Conservation (phyloP, 2,797 vertebrate species). For the Pempheris klunzingeri region DNA sequence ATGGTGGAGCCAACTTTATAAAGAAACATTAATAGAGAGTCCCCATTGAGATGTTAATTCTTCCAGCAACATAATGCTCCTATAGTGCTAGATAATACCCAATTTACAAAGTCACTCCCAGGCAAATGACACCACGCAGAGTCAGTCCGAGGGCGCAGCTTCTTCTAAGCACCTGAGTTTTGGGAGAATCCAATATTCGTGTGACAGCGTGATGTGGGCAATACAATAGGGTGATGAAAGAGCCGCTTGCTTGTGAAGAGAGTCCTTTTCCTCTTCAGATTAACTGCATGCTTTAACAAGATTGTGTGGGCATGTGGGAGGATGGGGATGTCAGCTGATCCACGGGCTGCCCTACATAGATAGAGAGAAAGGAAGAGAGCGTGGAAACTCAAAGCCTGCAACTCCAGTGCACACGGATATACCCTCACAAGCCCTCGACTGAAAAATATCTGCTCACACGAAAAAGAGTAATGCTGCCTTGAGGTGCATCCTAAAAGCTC, state of each 20-base stretch:
- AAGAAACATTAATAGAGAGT: constrained; percentile 40
- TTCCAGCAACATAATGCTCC: constrained; percentile 34
- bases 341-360: constrained; percentile 86
- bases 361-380: constrained; percentile 62
- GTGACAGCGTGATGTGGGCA: constrained; percentile 65
- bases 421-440: constrained; percentile 34
- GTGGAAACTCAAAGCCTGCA: constrained; percentile 62
- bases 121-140: constrained; percentile 44
- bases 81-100: constrained; percentile 26
- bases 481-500: constrained; percentile 35
- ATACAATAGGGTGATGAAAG: constrained; percentile 80
- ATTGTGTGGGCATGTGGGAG: constrained; percentile 86
- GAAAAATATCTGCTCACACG: constrained; percentile 42
- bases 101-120: constrained; percentile 43
- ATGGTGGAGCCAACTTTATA: constrained; percentile 56
- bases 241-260: constrained; percentile 72
- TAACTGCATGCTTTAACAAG: constrained; percentile 86
- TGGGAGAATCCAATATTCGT: constrained; percentile 56
- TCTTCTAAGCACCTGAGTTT: constrained; percentile 58
- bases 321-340: constrained; percentile 87
- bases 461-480: constrained; percentile 33
- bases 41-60: constrained; percentile 40
- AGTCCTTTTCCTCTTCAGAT: constrained; percentile 82
- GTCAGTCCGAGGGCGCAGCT: constrained; percentile 23
- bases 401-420: constrained; percentile 58